phyloP scores from a whole-genome alignment of 1,140 invertebrate species.

The Spodoptera litura region DNA sequence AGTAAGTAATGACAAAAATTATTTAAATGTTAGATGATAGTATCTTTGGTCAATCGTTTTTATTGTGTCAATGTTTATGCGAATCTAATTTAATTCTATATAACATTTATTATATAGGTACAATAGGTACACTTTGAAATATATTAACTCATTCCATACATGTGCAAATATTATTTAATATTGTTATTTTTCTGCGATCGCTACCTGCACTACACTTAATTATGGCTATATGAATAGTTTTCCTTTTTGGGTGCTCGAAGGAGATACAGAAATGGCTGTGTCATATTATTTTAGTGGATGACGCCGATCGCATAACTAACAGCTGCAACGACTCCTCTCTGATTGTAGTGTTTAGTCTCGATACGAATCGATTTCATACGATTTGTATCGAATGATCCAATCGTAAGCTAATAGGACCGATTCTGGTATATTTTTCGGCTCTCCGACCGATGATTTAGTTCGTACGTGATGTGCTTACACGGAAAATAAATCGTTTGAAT shows the following conservation, averaged over 20 bases:
- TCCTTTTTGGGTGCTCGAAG: slow-evolving; percentile 68
- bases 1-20: too few relatives aligned
- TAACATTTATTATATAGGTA: too few relatives aligned
- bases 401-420: slow-evolving; percentile 82
- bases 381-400: slow-evolving; percentile 81
- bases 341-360: slow-evolving; percentile 84
- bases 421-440: slow-evolving; percentile 79
- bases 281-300: slow-evolving; percentile 85
- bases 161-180: not conserved
- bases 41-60: too few relatives aligned
- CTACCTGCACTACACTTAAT: slow-evolving; percentile 64
- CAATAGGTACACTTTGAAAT: too few relatives aligned
- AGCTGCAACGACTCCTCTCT: slow-evolving; percentile 74
- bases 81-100: too few relatives aligned
- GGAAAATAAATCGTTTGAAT: slow-evolving; percentile 83
- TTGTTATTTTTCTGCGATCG: slow-evolving; percentile 52
- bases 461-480: slow-evolving; percentile 83
- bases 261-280: slow-evolving; percentile 81
- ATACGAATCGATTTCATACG: slow-evolving; percentile 84
- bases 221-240: slow-evolving; percentile 74
- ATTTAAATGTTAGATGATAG: too few relatives aligned
- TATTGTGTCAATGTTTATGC: too few relatives aligned
- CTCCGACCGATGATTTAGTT: slow-evolving; percentile 77
- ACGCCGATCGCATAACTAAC: slow-evolving; percentile 80
- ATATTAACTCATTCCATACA: too few relatives aligned